Evolutionary conservation across 1,140 invertebrate species (phyloP).

Genomic region (Galendromus occidentalis): DNA sequence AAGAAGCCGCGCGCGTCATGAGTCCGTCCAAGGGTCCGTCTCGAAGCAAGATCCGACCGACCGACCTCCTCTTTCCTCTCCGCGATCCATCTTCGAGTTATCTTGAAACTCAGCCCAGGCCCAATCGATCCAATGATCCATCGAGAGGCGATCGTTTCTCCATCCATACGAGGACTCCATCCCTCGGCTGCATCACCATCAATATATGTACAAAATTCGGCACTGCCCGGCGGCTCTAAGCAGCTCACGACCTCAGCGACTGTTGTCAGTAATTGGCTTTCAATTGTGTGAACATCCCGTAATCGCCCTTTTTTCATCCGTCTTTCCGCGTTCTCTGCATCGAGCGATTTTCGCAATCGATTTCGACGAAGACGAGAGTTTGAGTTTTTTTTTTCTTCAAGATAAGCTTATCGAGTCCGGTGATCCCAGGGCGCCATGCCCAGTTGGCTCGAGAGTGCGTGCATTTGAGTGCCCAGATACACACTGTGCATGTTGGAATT

Average conservation of each 20-base stretch:
- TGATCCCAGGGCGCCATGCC: constrained; percentile 2
- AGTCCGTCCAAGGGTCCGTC: too few relatives aligned
- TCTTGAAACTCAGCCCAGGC: too few relatives aligned
- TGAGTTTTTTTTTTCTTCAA: not conserved
- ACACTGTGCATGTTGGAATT: constrained; percentile 9
- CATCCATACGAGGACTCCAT: too few relatives aligned
- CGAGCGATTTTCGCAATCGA: not conserved
- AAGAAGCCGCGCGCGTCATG: too few relatives aligned
- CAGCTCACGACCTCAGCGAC: not conserved
- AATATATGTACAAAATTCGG: too few relatives aligned
- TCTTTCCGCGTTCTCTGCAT: not conserved
- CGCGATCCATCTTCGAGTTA: too few relatives aligned
- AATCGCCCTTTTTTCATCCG: not conserved
- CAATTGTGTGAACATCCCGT: not conserved
- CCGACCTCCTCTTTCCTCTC: too few relatives aligned
- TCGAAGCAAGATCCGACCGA: too few relatives aligned
- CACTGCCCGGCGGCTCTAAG: too few relatives aligned
- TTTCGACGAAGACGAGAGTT: not conserved
- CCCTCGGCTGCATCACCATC: too few relatives aligned
- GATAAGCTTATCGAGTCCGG: not conserved
- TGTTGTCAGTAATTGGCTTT: not conserved
- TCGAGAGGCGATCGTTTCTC: too few relatives aligned
- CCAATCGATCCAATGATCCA: too few relatives aligned
- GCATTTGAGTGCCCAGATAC: not conserved
- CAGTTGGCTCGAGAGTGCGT: not conserved